Evolutionary conservation across 2,888 invertebrate genomes (phyloP).

Genomic region (Anodontia alba): DNA sequence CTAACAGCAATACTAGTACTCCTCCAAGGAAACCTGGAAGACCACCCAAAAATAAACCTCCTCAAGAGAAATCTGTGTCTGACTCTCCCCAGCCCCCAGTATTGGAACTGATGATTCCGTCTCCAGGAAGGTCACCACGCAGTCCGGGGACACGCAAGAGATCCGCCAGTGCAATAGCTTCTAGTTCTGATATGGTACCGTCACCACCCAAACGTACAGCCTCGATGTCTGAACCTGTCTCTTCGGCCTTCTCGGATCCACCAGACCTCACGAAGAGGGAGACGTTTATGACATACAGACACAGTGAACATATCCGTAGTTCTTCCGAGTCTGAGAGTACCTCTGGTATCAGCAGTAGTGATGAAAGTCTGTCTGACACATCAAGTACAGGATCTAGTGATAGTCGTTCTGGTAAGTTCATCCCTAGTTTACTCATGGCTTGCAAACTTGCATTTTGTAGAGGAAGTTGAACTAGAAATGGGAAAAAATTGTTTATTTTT

Average conservation of each 20-base stretch:
- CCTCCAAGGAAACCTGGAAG: constrained; percentile 72
- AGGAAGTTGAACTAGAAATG: too few species aligned
- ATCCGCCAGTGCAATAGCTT: constrained; percentile 73
- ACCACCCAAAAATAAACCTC: constrained; percentile 65
- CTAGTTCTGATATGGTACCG: constrained; percentile 60
- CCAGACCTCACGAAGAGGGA: constrained; percentile 80
- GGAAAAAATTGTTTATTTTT: too few species aligned
- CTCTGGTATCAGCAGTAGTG: constrained; percentile 80
- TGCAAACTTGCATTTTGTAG: too few species aligned
- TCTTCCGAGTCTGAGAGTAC: constrained; percentile 81
- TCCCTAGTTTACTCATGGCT: too few species aligned
- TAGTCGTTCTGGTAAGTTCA: constrained; percentile 75
- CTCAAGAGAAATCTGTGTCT: constrained; percentile 48
- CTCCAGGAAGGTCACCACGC: constrained; percentile 63
- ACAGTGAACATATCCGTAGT: constrained; percentile 72
- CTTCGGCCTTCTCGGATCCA: constrained; percentile 66
- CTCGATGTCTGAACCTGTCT: constrained; percentile 70
- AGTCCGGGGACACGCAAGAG: constrained; percentile 75
- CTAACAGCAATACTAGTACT: constrained; percentile 54
- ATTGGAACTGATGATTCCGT: constrained; percentile 66
- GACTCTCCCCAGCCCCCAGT: constrained; percentile 70
- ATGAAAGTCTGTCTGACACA: constrained; percentile 78
- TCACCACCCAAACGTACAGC: constrained; percentile 77
- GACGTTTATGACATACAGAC: constrained; percentile 86
- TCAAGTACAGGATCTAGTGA: constrained; percentile 77